Evolutionary conservation across 1,140 invertebrate genomes (phyloP), one percentile per base, ranked within the genome.

Genomic region (Drosophila cardini): DNA sequence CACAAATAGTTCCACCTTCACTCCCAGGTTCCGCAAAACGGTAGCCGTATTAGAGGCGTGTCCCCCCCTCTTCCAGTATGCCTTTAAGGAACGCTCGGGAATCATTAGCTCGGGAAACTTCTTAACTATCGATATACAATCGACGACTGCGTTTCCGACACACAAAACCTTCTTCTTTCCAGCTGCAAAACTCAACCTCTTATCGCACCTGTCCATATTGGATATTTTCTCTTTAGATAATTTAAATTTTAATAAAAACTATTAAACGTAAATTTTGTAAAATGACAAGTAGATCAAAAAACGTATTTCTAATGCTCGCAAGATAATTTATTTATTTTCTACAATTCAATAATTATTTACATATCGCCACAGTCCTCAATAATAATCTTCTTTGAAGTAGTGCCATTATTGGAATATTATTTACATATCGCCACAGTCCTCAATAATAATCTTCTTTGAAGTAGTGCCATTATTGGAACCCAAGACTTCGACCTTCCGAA

Each of bases 391-490:
- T 96, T 97, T 38, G 93, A 93, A 57, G 98, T 96, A 91, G 97
- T 97, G 68, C 98, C 98, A 65, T 95, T 96, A 78, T 97, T 95
- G 46, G 95, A 95, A 62, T n/a, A n/a, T 38, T 2, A 16, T 96
- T 97, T 11, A 99, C 97, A 74, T 9, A 6, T 21, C 43, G 75
- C 98, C 98, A 92, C 95, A 96, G 92, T 98, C 94, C 57, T 94
- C 93, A 83, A 99, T 94, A 46, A 94, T 91, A 84, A 98, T 95
- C 92, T 96, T 96, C 93, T 96, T 97, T 38, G 93, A 93, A 57
- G 98, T 96, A 91, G 97, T 97, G 68, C 98, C 98, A 65, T 95
- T 96, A 78, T 97, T 95, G 46, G 95, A 95, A 62, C 98, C 98
- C 78, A 95, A 92, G 2, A 93, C 92, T 93, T 98, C 97, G 67